These are phyloP conservation scores for Tigriopus japonicus DNA, from an alignment of 1,140 invertebrate genomes.

Conservation along the genomic window DNA sequence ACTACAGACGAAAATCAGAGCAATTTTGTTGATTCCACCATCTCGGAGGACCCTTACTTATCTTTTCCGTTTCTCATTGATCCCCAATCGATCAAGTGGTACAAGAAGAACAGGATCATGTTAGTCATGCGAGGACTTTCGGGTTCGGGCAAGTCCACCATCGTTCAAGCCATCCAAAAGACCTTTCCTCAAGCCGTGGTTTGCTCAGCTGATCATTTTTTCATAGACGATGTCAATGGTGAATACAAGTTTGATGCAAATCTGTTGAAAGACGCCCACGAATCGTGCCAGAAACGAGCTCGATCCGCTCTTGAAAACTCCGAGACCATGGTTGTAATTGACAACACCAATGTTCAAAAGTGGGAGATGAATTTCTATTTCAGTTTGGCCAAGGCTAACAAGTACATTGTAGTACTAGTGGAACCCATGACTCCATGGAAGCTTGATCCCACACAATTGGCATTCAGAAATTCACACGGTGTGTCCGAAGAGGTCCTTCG, in stretches of 20 bases:
- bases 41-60: neutral
- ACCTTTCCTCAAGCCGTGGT: slow-evolving; percentile 19
- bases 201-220: slow-evolving; percentile 26
- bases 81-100: neutral
- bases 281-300: slow-evolving; percentile 20
- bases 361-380: slow-evolving; percentile 26
- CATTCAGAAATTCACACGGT: slow-evolving; percentile 22
- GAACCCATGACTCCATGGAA: slow-evolving; percentile 26
- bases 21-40: too few species aligned
- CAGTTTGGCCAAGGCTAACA: slow-evolving; percentile 20
- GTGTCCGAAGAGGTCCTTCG: slow-evolving; percentile 20
- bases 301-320: slow-evolving; percentile 14
- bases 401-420: slow-evolving; percentile 24
- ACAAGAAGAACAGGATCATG: slow-evolving; percentile 17
- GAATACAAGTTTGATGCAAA: slow-evolving; percentile 23
- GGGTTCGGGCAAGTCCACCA: slow-evolving; percentile 27
- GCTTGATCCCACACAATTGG: slow-evolving; percentile 20
- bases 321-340: slow-evolving; percentile 23
- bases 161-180: slow-evolving; percentile 21
- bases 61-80: neutral
- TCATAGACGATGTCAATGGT: slow-evolving; percentile 20
- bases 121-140: slow-evolving; percentile 27
- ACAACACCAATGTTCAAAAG: slow-evolving; percentile 26
- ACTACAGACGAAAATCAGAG: too few species aligned
- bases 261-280: slow-evolving; percentile 22